Evolutionary conservation across 2,113 vertebrate genomes (phyloP).

Genomic region (Aptenodytes forsteri): DNA sequence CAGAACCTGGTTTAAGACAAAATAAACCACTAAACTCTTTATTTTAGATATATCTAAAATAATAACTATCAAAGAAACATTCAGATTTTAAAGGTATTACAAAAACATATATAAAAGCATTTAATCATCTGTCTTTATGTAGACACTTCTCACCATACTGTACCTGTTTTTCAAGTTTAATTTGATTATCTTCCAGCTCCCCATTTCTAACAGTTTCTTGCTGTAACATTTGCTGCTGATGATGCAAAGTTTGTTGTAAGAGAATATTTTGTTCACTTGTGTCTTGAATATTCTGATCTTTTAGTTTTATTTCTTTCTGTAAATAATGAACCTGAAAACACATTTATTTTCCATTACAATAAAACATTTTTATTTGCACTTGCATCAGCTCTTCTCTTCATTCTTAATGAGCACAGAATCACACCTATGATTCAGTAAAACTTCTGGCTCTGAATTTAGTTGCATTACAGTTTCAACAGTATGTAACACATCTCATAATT

Average conservation of each 20-base stretch:
- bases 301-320: constrained; percentile 84
- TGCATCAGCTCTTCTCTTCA: neutral
- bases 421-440: neutral
- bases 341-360: constrained; percentile 34
- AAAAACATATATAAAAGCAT: neutral
- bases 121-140: neutral
- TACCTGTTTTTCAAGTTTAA: constrained; percentile 87
- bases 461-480: neutral
- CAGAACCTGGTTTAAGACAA: neutral
- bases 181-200: constrained; percentile 90
- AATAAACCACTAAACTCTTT: neutral
- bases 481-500: neutral
- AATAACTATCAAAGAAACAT: neutral
- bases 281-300: constrained; percentile 76
- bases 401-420: neutral
- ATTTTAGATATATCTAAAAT: neutral
- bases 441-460: neutral
- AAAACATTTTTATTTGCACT: neutral
- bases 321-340: constrained; percentile 81
- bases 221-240: constrained; percentile 91
- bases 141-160: neutral
- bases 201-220: constrained; percentile 84
- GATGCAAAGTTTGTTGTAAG: constrained; percentile 86
- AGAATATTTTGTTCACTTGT: constrained; percentile 83
- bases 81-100: neutral